Base-by-base conservation (phyloP, 2,888 invertebrate species). In the Brassicogethes aeneus region DNA sequence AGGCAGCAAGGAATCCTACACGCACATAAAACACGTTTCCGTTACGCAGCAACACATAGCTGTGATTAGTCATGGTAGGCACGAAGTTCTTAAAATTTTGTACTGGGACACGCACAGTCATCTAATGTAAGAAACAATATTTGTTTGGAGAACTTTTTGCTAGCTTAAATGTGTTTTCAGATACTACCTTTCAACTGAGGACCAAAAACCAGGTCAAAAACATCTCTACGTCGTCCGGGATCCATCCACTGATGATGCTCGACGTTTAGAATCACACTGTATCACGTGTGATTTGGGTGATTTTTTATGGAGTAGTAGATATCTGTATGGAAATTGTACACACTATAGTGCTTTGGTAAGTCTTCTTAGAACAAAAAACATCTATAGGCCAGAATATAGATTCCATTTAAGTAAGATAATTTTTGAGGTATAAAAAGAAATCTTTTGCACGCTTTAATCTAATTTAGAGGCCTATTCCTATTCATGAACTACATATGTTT, bases 191-290 rank as follows among this genome's bases (percentile, higher is more conserved):
- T 86, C 88, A 48, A 86, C 87, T 45, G 85, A 87, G 59, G 87
- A 88, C 53, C 79, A 81, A 51, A 79, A 78, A 57, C 88, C 93
- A 13, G 87, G 90, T 2, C 89, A 91, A 66, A 76, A 81, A 55
- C 94, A 94, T 70, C 75, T 94, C 45, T 94, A 88, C 69, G 85
- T 89, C 40, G 85, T 90, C 37, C 77, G 80, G 47, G 88, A 88
- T 66, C 82, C 86, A 32, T 72, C 77, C 45, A 76, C 78, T 44
- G 81, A 85, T 47, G 79, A 79, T 57, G 72, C 75, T 14, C 71
- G 77, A 54, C 77, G 85, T 53, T 67, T 76, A 43, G 86, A 86
- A 59, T 84, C 88, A 15, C 74, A 81, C 52, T 94, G 93, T 69
- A 78, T 93, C 54, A 91, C 94, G 1, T 94, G 94, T 68, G 85